Conservation (phyloP, 1,140 invertebrate species). For the Drosophila sp. region DNA sequence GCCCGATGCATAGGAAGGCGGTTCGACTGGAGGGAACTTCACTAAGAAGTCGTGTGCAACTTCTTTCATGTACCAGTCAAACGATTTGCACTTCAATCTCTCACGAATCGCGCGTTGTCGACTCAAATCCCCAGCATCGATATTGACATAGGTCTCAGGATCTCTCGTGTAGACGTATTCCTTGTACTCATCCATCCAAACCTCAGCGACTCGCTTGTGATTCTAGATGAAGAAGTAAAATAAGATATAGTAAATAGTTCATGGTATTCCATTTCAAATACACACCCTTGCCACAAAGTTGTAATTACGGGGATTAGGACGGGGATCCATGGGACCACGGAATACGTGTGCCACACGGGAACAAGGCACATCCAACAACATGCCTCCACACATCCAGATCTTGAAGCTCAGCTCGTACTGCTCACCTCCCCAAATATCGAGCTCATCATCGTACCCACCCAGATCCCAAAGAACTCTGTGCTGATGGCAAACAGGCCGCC, state of each 20-base stretch:
- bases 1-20: constrained; percentile 89
- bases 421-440: constrained; percentile 98
- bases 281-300: constrained; percentile 71
- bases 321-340: constrained; percentile 89
- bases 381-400: constrained; percentile 95
- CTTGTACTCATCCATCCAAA: constrained; percentile 96
- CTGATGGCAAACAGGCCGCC: constrained; percentile 97
- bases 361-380: constrained; percentile 95
- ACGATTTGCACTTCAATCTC: constrained; percentile 90
- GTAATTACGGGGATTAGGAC: constrained; percentile 91
- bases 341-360: constrained; percentile 97
- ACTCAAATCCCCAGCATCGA: constrained; percentile 89
- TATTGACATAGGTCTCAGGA: constrained; percentile 86
- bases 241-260: too few species aligned
- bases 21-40: constrained; percentile 92
- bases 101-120: constrained; percentile 88
- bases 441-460: constrained; percentile 95
- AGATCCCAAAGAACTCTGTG: constrained; percentile 96
- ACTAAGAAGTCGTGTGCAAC: constrained; percentile 91
- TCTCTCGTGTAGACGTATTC: constrained; percentile 89
- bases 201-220: constrained; percentile 91
- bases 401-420: constrained; percentile 99
- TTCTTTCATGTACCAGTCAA: constrained; percentile 94
- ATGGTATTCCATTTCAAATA: not conserved
- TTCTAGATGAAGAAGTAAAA: constrained; percentile 85